phyloP scores from a whole-genome alignment of 1,140 invertebrate genomes.

The Notospermus geniculatus region DNA sequence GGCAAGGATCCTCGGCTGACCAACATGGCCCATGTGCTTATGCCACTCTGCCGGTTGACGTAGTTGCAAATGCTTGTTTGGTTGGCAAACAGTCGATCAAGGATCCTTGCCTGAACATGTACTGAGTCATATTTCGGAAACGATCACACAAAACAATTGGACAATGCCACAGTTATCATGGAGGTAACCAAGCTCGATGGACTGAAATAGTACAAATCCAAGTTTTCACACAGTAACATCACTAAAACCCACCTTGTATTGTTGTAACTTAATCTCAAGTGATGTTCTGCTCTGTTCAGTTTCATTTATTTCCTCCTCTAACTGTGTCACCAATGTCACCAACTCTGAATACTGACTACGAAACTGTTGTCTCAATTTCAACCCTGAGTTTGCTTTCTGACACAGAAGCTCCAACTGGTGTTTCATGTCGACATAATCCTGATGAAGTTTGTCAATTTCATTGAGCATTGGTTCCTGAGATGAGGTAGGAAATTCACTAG shows the following conservation, averaged over 20 bases:
- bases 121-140: no score
- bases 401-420: constrained; percentile 57
- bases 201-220: neutral
- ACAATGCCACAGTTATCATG: no score
- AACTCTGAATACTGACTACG: constrained; percentile 82
- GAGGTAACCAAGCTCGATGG: no score
- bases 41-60: no score
- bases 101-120: no score
- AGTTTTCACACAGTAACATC: constrained; percentile 1
- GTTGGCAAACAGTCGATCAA: no score
- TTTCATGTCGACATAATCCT: constrained; percentile 76
- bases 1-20: no score
- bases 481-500: constrained; percentile 30
- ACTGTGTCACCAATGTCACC: constrained; percentile 80
- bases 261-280: constrained; percentile 82
- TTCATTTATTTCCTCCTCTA: constrained; percentile 78
- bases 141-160: no score
- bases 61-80: no score
- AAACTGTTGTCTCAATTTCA: constrained; percentile 82
- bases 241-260: constrained; percentile 60
- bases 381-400: constrained; percentile 63
- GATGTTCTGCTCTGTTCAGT: constrained; percentile 78
- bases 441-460: constrained; percentile 68
- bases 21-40: no score
- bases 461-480: constrained; percentile 46